Percentiles rank a stretch among this genome's conserved stretches.
Conservation (phyloP, 92 coral and sea anemone species). For the Anthopleura xanthogrammica region DNA sequence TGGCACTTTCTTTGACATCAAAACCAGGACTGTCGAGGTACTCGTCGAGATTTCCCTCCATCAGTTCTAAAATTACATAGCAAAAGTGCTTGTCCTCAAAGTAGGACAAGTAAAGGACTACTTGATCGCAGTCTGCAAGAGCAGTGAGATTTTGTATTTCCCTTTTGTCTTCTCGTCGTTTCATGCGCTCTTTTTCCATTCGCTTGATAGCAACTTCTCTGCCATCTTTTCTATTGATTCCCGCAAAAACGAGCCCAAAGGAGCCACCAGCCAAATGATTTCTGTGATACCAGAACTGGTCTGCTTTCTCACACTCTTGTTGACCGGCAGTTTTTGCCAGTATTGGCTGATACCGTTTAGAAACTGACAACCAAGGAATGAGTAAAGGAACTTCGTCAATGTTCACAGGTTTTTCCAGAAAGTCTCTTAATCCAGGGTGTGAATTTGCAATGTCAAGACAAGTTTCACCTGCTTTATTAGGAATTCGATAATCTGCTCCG, state of each 20-base stretch:
- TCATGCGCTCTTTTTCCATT: background rate
- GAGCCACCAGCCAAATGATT: conserved; percentile 25
- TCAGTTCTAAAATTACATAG: conserved; percentile 29
- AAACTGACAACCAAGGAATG: conserved; percentile 23
- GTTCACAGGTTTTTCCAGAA: background rate
- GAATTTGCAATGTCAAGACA: too few species aligned
- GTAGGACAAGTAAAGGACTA: conserved; percentile 21
- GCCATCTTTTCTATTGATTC: background rate
- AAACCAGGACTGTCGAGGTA: background rate
- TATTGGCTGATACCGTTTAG: background rate
- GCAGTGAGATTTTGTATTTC: conserved; percentile 22
- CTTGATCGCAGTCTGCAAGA: conserved; percentile 17
- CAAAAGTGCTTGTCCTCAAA: background rate
- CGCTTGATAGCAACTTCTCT: conserved; percentile 42
- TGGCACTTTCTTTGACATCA: background rate
- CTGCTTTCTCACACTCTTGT: background rate
- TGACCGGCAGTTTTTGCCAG: conserved; percentile 18
- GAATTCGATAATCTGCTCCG: background rate
- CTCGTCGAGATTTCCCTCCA: conserved; percentile 37
- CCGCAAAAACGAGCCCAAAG: conserved; percentile 25
- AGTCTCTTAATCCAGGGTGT: background rate
- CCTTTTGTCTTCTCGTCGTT: conserved; percentile 5
- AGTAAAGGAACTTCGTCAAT: background rate
- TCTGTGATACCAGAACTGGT: background rate
- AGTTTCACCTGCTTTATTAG: background rate